Conservation (phyloP, 2,113 vertebrate species). For the Girardinichthys multiradiatus region DNA sequence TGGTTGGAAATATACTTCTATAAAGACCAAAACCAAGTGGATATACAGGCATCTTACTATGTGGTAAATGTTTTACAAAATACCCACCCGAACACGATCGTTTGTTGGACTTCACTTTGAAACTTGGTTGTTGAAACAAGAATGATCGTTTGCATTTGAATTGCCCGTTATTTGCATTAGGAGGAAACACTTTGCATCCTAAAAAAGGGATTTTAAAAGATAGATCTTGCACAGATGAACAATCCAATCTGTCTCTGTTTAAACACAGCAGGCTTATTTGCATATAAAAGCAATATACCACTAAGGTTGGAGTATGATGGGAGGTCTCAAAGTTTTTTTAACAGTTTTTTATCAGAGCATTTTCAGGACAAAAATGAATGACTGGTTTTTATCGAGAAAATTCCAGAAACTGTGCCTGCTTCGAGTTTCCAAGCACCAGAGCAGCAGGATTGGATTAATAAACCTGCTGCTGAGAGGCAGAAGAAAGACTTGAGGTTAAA, state of each 20-base stretch:
- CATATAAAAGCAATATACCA: conserved; percentile 46
- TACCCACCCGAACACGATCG: conserved; percentile 5
- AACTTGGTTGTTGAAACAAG: conserved; percentile 10
- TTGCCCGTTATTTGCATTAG: conserved; percentile 44
- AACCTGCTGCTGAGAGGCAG: conserved; percentile 19
- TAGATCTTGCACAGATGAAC: conserved; percentile 38
- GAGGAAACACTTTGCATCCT: conserved; percentile 35
- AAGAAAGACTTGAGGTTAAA: conserved; percentile 21
- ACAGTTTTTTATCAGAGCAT: conserved; percentile 30
- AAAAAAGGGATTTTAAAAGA: conserved; percentile 45
- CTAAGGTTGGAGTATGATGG: conserved; percentile 48
- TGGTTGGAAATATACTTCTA: too few relatives aligned
- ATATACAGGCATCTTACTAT: neutral
- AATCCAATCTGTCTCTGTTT: conserved; percentile 57
- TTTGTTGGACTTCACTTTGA: conserved; percentile 4
- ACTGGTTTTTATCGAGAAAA: conserved; percentile 24
- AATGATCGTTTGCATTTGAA: conserved; percentile 30
- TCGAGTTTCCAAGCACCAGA: conserved; percentile 16
- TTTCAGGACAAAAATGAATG: conserved; percentile 24
- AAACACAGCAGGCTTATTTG: conserved; percentile 55
- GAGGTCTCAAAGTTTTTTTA: conserved; percentile 35
- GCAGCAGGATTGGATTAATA: conserved; percentile 30
- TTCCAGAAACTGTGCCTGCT: conserved; percentile 5
- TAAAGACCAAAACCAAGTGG: too few relatives aligned
- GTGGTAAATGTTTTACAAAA: neutral